phyloP scores from a whole-genome alignment of 1,140 invertebrate species.

The Drosophila varians region DNA sequence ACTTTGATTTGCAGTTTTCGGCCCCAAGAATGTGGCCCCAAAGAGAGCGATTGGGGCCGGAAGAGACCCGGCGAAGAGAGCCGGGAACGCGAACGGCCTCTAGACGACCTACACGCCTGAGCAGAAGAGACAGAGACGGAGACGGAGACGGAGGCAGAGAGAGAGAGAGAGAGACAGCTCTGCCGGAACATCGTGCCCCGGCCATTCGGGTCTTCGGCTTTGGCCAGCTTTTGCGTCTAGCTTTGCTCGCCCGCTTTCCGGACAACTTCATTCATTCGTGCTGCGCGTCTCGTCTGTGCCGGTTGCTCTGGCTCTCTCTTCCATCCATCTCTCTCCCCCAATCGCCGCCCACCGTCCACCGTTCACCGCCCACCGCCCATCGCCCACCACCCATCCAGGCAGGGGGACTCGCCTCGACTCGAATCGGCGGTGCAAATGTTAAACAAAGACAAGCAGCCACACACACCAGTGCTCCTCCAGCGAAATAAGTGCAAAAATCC shows the following conservation, averaged over 20 bases:
- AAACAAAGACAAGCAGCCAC: slow-evolving; percentile 58
- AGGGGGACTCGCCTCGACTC: background rate
- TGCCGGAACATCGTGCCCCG: slow-evolving; percentile 13
- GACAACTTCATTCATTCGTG: slow-evolving; percentile 76
- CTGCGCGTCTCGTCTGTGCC: slow-evolving; percentile 68
- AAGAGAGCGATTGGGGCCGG: slow-evolving; percentile 10
- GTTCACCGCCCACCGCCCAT: background rate
- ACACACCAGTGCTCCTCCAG: slow-evolving; percentile 22
- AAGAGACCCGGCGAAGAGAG: slow-evolving; percentile 2
- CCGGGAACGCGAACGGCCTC: slow-evolving; percentile 65
- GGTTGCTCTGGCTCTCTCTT: slow-evolving; percentile 52
- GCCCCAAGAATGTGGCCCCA: slow-evolving; percentile 26
- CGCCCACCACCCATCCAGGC: slow-evolving; percentile 10
- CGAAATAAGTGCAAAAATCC: slow-evolving; percentile 42
- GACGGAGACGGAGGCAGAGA: background rate
- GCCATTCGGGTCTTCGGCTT: slow-evolving; percentile 15
- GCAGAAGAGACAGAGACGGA: slow-evolving; percentile 22
- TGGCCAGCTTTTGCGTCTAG: slow-evolving; percentile 6
- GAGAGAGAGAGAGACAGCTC: slow-evolving; percentile 22
- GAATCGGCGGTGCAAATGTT: slow-evolving; percentile 52
- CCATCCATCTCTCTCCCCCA: slow-evolving; percentile 15
- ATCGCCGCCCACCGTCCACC: background rate
- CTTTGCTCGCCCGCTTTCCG: slow-evolving; percentile 50
- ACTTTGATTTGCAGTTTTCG: slow-evolving; percentile 83
- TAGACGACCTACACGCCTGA: slow-evolving; percentile 83